Evolutionary conservation across 2,113 vertebrate genomes (phyloP), one percentile per base, ranked within the genome.

Genomic region (Andinoacara biseriatus): DNA sequence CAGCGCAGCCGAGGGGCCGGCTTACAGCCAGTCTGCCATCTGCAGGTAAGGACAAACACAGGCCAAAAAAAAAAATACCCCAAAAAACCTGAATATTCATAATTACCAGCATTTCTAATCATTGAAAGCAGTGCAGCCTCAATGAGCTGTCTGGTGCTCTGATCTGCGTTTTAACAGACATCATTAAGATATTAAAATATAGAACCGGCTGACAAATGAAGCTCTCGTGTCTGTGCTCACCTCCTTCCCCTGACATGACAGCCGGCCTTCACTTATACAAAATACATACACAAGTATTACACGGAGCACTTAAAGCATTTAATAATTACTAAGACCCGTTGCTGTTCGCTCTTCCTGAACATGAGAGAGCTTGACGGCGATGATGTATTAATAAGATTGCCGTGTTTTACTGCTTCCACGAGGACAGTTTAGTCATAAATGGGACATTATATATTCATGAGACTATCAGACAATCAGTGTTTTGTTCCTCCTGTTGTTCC

Each of bases 21-120:
- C 99, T 7, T 99, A 99, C 96, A 99, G 99, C 94, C 99, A 99
- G 96, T 99, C 99, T 89, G 99, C 99, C 96, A 99, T 99, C 96
- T 99, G 99, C 98, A 99, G 99, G 99, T 99, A 98, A 97, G 93
- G 65, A 49, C 75, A 4, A 77, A 85, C 49, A n/a, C 43, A 57
- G 80, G 74, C 58, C 38, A 62, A 29, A 60, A 26, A 29, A 29
- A 18, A 31, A 31, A 5, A 29, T 29, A 31, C 31, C 31, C 31
- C 1, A 7, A 58, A 22, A 46, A 7, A 75, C 26, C 35, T 2
- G 3, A 0, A 40, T 26, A 24, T 54, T 43, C 58, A 58, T 63
- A 38, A 62, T 43, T 20, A 77, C 76, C 58, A 74, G 14, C 15
- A 31, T 69, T 89, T 90, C 80, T 81, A 85, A 87, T 86, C 81